Percentiles rank a stretch among this genome's conserved stretches.
phyloP scores from a whole-genome alignment of 1,140 invertebrate species.

The Chelonus insularis region DNA sequence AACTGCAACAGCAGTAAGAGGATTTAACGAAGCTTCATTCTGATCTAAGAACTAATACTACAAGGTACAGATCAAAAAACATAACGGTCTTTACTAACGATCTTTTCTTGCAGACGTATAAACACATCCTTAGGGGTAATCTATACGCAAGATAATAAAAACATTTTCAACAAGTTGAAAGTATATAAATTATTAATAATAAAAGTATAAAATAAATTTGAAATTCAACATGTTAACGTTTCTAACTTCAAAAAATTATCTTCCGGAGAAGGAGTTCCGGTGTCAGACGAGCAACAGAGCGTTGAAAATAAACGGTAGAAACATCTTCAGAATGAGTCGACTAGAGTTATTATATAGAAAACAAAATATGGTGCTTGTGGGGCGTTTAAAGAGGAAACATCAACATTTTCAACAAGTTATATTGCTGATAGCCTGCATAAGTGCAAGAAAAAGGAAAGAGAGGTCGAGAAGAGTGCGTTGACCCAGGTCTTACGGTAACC shows the following conservation, averaged over 20 bases:
- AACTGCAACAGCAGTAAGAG: too few relatives aligned
- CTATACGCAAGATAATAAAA: too few relatives aligned
- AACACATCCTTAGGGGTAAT: too few relatives aligned
- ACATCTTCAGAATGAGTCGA: background rate
- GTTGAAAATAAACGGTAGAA: conserved; percentile 8
- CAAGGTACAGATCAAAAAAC: too few relatives aligned
- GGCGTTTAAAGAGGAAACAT: background rate
- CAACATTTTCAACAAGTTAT: conserved; percentile 4
- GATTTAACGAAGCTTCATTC: too few relatives aligned
- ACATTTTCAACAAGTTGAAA: too few relatives aligned
- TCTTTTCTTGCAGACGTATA: too few relatives aligned
- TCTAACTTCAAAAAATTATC: background rate
- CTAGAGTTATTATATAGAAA: background rate
- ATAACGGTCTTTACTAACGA: too few relatives aligned
- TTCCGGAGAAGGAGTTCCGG: background rate
- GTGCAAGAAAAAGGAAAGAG: background rate
- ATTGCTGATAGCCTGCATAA: background rate
- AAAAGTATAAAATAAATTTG: background rate
- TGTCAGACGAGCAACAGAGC: background rate
- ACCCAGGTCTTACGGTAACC: conserved; percentile 30
- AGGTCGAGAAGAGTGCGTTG: conserved; percentile 27
- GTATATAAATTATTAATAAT: too few relatives aligned
- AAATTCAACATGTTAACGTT: background rate
- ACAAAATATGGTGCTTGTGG: background rate
- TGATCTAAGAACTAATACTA: too few relatives aligned